Base-by-base conservation (phyloP, 2,113 vertebrate species). In the Lepisosteus osseus region DNA sequence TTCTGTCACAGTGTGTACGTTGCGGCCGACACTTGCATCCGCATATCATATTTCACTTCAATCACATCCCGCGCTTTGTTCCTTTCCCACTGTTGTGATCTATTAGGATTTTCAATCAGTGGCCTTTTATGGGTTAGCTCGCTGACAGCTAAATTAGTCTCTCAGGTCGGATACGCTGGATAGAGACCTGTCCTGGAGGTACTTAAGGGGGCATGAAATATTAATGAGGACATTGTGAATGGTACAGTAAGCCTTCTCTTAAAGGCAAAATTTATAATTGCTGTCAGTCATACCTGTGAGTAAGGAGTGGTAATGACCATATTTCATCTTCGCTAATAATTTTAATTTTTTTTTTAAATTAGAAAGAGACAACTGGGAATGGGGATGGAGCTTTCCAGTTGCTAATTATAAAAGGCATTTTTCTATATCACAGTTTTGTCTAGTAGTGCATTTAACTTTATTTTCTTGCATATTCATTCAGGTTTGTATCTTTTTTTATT, bases 181-280 rank as follows among this genome's bases (percentile, higher is more conserved):
- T 73, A 70, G 71, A 68, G 75, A 73, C 67, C 67, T 64, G 62
- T 65, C 54, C 44, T 0, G 62, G 63, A 66, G 68, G 68, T 63
- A 70, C 73, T 75, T 75, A 70, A 70, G 68, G 56, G 55, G 41
- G 43, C 56, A 56, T 77, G 68, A 70, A 77, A 66, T 67, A 73
- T 77, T 72, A 68, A 77, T 67, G 75, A 73, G 75, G 62, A 43
- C 75, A 17, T 45, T 51, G 67, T 54, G 62, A 64, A 72, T 17
- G 47, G 61, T 61, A 65, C 54, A 44, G 59, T 40, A 12, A 63
- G 68, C 40, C 70, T 45, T 61, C 61, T n/a, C 75, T 69, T 70
- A 69, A 64, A 67, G 61, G 65, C 41, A 59, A 62, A 43, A 65
- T 68, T 65, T 64, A 73, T 69, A 70, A 61, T 56, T 66, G 70